Conservation (phyloP, 1,140 invertebrate species). For the Acromyrmex heyeri region DNA sequence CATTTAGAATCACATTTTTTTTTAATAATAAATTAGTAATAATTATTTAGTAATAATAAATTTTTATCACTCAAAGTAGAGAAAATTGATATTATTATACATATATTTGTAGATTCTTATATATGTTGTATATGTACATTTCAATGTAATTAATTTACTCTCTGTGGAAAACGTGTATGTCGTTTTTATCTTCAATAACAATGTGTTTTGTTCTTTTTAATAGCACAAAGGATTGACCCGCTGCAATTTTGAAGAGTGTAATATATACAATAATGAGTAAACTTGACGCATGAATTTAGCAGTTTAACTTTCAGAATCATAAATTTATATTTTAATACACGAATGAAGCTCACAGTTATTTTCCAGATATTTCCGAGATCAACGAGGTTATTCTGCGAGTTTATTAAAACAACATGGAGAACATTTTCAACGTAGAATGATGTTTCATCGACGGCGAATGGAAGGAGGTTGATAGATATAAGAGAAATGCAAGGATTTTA, state of each 20-base stretch:
- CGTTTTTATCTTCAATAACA: neutral
- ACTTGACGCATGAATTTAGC: slow-evolving; percentile 17
- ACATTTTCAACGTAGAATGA: slow-evolving; percentile 9
- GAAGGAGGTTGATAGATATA: slow-evolving; percentile 12
- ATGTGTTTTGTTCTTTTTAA: neutral
- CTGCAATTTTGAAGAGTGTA: neutral
- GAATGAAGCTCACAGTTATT: neutral
- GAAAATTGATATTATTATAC: neutral
- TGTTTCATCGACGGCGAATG: slow-evolving; percentile 4
- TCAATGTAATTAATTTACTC: slow-evolving; percentile 1
- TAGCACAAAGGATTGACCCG: slow-evolving; percentile 4
- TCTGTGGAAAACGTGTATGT: neutral
- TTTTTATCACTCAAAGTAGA: neutral
- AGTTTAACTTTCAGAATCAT: neutral
- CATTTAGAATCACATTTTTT: neutral
- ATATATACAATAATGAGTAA: neutral
- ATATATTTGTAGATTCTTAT: neutral
- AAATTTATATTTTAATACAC: slow-evolving; percentile 22
- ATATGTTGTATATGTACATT: neutral
- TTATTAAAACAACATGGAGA: neutral
- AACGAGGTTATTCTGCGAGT: neutral
- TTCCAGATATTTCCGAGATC: neutral
- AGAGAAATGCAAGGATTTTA: slow-evolving; percentile 3
- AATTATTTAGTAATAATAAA: neutral
- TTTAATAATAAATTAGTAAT: neutral